Conservation (phyloP, 2,797 vertebrate genomes). For the Eupleurogrammus muticus region DNA sequence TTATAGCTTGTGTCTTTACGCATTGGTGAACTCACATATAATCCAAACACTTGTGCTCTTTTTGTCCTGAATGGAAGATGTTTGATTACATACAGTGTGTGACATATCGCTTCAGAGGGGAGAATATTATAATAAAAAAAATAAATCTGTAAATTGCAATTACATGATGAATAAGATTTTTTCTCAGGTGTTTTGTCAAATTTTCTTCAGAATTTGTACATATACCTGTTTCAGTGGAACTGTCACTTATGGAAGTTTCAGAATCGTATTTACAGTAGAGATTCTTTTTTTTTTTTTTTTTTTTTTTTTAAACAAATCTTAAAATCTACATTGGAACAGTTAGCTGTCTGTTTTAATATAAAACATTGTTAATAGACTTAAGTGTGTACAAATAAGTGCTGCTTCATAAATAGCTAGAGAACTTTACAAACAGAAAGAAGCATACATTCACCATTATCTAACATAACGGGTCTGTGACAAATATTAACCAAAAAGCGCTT, state of each 20-base stretch:
- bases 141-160: conserved; percentile 31
- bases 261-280: conserved; percentile 32
- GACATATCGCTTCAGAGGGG: conserved; percentile 6
- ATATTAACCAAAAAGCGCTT: neutral
- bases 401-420: conserved; percentile 45
- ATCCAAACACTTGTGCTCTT: neutral
- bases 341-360: conserved; percentile 83
- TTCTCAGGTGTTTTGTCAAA: conserved; percentile 28
- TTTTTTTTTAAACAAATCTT: conserved; percentile 2
- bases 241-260: conserved; percentile 32
- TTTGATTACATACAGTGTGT: neutral
- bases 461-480: neutral
- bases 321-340: conserved; percentile 46
- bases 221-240: conserved; percentile 17
- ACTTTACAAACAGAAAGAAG: conserved; percentile 13
- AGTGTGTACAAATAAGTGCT: conserved; percentile 49
- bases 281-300: conserved; percentile 14
- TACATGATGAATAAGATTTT: conserved; percentile 54
- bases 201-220: conserved; percentile 28
- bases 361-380: conserved; percentile 71
- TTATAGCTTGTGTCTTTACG: conserved; percentile 24
- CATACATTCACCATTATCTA: conserved; percentile 27
- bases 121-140: neutral
- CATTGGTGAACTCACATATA: conserved; percentile 19
- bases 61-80: neutral